phyloP scores from a whole-genome alignment of 2,113 vertebrate species.

The Chauna torquata region DNA sequence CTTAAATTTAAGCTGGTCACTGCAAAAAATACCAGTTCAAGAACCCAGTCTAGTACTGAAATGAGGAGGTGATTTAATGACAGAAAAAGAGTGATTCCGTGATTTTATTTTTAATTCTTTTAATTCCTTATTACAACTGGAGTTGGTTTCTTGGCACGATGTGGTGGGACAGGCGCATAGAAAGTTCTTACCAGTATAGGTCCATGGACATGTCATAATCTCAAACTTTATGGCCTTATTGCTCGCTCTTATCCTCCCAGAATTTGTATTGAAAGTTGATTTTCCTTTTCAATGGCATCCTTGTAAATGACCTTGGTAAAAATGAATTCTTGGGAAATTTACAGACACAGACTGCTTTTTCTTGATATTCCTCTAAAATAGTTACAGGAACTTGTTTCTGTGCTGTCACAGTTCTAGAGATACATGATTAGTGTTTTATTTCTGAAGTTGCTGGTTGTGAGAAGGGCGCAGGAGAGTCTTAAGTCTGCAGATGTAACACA shows the following conservation, averaged over 20 bases:
- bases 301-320: background rate
- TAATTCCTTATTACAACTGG: background rate
- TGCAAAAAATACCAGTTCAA: background rate
- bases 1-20: background rate
- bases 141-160: background rate
- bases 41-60: background rate
- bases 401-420: background rate
- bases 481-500: background rate
- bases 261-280: background rate
- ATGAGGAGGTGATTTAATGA: background rate
- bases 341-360: background rate
- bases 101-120: background rate
- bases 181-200: background rate
- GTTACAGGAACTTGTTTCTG: background rate
- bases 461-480: no score
- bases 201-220: background rate
- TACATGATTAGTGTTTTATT: background rate
- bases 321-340: background rate
- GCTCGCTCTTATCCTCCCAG: background rate
- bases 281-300: background rate
- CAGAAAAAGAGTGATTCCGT: background rate
- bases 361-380: background rate
- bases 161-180: background rate
- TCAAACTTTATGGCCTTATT: background rate
- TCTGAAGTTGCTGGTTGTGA: no score